A percentile compares a stretch with the other conserved stretches of the same genome.
Conservation (phyloP, 2,888 invertebrate genomes). For the Coecobrya sp. region DNA sequence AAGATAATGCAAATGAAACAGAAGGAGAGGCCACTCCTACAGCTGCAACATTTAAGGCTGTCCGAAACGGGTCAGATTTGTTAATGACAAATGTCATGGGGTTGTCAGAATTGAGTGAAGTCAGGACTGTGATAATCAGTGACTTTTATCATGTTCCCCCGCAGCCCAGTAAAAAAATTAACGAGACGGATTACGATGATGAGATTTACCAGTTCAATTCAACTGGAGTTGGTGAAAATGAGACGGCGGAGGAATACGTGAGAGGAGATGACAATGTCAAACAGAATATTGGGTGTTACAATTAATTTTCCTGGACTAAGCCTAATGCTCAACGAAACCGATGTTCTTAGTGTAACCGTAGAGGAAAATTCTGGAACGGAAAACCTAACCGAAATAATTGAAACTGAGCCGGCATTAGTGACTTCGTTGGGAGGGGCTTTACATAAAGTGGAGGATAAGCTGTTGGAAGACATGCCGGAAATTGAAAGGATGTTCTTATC, state of each 20-base stretch:
- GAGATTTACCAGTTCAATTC: too few species aligned
- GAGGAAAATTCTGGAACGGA: too few species aligned
- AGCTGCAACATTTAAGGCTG: conserved; percentile 14
- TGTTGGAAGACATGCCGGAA: neutral
- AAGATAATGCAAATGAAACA: too few species aligned
- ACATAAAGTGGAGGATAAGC: neutral
- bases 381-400: neutral
- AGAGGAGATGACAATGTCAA: neutral
- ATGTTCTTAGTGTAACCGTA: too few species aligned
- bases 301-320: conserved; percentile 27
- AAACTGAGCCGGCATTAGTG: neutral
- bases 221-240: too few species aligned
- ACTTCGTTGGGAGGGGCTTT: neutral
- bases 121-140: conserved; percentile 41
- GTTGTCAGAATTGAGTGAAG: too few species aligned
- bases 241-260: neutral
- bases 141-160: conserved; percentile 36
- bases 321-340: conserved; percentile 20
- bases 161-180: too few species aligned
- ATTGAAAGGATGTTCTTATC: neutral
- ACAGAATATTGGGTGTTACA: neutral
- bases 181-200: too few species aligned
- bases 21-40: too few species aligned
- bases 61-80: conserved; percentile 9
- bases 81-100: conserved; percentile 4